phyloP scores from a whole-genome alignment of 2,113 vertebrate species.

The Protobothrops flavoviridis region DNA sequence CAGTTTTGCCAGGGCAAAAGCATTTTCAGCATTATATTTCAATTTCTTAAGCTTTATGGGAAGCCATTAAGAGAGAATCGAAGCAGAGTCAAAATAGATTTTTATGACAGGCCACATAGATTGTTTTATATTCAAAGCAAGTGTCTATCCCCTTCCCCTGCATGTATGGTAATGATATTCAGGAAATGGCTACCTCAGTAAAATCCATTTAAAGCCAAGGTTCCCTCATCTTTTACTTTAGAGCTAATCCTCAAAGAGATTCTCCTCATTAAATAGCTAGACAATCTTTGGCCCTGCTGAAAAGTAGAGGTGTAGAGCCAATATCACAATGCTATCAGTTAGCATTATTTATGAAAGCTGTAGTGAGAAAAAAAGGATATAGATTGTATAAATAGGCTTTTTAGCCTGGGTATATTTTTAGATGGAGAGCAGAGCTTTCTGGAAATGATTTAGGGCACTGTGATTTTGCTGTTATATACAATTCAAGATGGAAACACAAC shows the following conservation, averaged over 20 bases:
- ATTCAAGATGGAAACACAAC: constrained; percentile 45
- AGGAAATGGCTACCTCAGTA: constrained; percentile 47
- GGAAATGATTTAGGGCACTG: constrained; percentile 39
- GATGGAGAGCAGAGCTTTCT: constrained; percentile 8
- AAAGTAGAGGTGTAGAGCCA: constrained; percentile 34
- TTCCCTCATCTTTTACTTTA: constrained; percentile 28
- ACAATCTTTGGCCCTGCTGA: constrained; percentile 32
- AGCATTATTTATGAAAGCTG: constrained; percentile 45
- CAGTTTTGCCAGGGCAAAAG: constrained; percentile 33
- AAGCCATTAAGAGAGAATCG: constrained; percentile 56
- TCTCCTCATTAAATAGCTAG: constrained; percentile 32
- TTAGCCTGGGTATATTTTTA: constrained; percentile 43
- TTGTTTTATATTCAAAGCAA: constrained; percentile 64
- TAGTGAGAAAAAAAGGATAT: constrained; percentile 25
- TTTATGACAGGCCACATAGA: constrained; percentile 56
- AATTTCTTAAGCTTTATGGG: constrained; percentile 71
- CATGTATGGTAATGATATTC: constrained; percentile 49
- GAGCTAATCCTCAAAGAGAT: constrained; percentile 47
- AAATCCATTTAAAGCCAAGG: constrained; percentile 38
- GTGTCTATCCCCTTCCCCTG: constrained; percentile 39
- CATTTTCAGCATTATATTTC: constrained; percentile 52
- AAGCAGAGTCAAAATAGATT: constrained; percentile 55
- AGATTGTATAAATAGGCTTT: constrained; percentile 26
- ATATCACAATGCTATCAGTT: constrained; percentile 3
- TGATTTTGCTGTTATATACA: constrained; percentile 40